Conservation (phyloP, 2,797 vertebrate genomes). For the Anomalospiza imberbis region DNA sequence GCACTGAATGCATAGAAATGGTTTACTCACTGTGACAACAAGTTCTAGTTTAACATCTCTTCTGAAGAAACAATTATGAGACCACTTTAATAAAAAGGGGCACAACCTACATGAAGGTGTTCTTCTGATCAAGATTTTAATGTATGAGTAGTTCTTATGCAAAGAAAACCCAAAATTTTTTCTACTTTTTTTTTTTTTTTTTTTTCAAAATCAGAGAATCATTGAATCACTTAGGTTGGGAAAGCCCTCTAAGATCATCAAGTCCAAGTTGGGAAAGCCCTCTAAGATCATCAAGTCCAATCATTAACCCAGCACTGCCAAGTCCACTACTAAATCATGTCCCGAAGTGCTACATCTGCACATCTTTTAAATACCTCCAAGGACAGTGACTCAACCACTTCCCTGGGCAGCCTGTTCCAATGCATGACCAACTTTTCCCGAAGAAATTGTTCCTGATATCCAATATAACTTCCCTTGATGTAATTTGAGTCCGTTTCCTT, state of each 20-base stretch:
- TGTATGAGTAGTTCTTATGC: neutral
- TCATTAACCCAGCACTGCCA: neutral
- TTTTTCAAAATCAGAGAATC: neutral
- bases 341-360: fast-evolving
- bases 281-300: neutral
- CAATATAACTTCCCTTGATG: fast-evolving
- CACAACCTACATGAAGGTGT: neutral
- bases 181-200: neutral
- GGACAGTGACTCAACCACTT: neutral
- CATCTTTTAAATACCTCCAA: neutral
- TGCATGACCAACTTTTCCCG: neutral
- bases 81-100: neutral
- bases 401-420: neutral
- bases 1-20: neutral
- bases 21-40: neutral
- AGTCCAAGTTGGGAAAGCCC: neutral
- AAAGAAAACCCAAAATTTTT: neutral
- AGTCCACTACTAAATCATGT: neutral
- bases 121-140: neutral
- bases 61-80: neutral
- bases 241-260: neutral
- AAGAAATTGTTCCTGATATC: neutral
- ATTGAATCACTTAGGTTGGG: neutral
- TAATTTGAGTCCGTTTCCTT: neutral
- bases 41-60: neutral